Evolutionary conservation across 2,888 invertebrate species (phyloP), one percentile per base, ranked within the genome.

Genomic region (Macropis europaea): DNA sequence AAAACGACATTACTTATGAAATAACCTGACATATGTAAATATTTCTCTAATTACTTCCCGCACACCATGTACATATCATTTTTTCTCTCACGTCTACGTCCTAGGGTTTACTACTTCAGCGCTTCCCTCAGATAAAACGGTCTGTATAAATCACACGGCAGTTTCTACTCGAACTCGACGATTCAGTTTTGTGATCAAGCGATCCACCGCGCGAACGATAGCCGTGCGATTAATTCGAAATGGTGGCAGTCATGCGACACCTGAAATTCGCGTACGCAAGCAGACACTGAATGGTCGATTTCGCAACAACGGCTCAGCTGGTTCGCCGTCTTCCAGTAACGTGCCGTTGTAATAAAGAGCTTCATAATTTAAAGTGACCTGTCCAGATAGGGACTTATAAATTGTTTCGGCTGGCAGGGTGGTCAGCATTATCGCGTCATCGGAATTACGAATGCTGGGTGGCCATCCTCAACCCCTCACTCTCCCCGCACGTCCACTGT

Each of bases 351-450:
- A 83, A 85, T 85, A 84, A 85, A 85, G 83, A 81, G 84, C 77
- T 84, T 80, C 84, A 81, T 84, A 85, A 85, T 85, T 85, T 86
- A 84, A 84, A 85, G 73, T 76, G 82, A 81, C 78, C 83, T 76
- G 83, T 83, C 82, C 62, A 85, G 85, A 85, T 85, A 85, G 79
- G 77, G 43, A 79, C 78, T 84, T 85, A 84, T 85, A 85, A 86
- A 86, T 86, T 84, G 86, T 83, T 85, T 84, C 76, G 78, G 83
- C 73, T 76, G 80, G 80, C 77, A 79, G 79, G 74, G 66, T 74
- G 86, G 83, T 84, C 84, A 82, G 82, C 71, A 84, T 86, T 86
- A 86, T 86, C 86, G 86, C 79, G 82, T 84, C 83, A 85, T 86
- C 85, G 79, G 82, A 79, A 84, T 85, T 84, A 84, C 83, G 81